Evolutionary conservation across 2,888 invertebrate genomes (phyloP).

Genomic region (Hypercompe scribonia): DNA sequence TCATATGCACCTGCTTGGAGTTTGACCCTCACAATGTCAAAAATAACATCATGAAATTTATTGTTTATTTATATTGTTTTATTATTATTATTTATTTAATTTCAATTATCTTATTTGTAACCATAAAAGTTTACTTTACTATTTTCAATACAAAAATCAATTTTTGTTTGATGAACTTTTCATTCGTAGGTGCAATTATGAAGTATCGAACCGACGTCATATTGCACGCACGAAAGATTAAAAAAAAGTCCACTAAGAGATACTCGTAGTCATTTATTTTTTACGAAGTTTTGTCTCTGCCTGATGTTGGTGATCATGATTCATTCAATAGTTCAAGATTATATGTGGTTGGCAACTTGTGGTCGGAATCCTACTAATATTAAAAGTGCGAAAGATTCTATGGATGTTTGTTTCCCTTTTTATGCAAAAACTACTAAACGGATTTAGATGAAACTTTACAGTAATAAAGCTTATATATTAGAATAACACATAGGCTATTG

Average conservation of each 20-base stretch:
- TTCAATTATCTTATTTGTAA: background rate
- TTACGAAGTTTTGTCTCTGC: background rate
- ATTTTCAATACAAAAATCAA: background rate
- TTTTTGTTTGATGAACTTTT: background rate
- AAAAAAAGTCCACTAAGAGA: no score
- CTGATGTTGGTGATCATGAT: background rate
- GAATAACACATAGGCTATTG: no score
- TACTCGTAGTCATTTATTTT: background rate
- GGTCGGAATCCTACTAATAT: no score
- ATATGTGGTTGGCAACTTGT: no score
- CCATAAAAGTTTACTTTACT: background rate
- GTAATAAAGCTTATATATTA: no score
- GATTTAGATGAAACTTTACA: no score
- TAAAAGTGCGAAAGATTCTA: no score
- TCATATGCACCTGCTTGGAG: constrained; percentile 46
- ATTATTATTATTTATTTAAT: background rate
- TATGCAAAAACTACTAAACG: no score
- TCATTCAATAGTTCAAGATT: background rate
- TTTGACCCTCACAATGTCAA: constrained; percentile 57
- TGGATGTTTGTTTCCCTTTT: no score
- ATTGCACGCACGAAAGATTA: no score
- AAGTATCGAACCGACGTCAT: no score
- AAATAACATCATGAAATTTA: constrained; percentile 37
- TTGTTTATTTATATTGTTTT: background rate
- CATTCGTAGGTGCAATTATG: no score